These are phyloP conservation scores for Cyphomyrmex costatus DNA, from an alignment of 1,140 invertebrate species.

Conservation along the genomic window DNA sequence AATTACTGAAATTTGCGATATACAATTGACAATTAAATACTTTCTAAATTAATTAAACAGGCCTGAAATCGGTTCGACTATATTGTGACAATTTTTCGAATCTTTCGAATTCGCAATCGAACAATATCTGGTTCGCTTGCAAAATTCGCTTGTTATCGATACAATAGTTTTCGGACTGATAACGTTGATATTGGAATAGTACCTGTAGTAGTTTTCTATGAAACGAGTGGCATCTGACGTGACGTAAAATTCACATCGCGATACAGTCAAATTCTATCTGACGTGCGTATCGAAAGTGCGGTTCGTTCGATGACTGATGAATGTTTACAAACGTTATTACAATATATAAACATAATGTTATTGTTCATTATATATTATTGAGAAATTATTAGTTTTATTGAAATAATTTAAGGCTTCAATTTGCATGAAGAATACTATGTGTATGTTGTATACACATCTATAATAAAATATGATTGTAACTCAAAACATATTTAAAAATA, in stretches of 20 bases:
- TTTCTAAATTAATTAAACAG: not conserved
- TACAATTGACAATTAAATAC: not conserved
- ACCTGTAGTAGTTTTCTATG: constrained; percentile 53
- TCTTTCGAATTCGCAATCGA: constrained; percentile 34
- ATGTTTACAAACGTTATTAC: constrained; percentile 45
- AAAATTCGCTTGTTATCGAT: constrained; percentile 52
- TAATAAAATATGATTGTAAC: not conserved
- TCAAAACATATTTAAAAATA: constrained; percentile 5
- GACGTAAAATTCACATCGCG: constrained; percentile 57
- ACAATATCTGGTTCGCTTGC: constrained; percentile 13
- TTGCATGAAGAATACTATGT: not conserved
- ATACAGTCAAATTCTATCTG: constrained; percentile 45
- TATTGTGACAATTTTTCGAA: constrained; percentile 27
- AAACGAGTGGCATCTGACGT: constrained; percentile 49
- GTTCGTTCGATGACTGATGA: constrained; percentile 7
- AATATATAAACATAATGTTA: constrained; percentile 39
- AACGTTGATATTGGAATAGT: constrained; percentile 54
- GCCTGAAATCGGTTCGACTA: not conserved
- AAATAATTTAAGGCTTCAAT: constrained; percentile 12
- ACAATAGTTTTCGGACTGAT: constrained; percentile 45
- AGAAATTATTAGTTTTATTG: not conserved
- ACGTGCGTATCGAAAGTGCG: constrained; percentile 22
- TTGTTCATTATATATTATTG: not conserved
- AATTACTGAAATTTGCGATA: constrained; percentile 3
- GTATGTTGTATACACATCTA: not conserved